Percentiles rank a stretch among this genome's conserved stretches.
Conservation (phyloP, 2,797 vertebrate species). For the Acanthurus lineatus region DNA sequence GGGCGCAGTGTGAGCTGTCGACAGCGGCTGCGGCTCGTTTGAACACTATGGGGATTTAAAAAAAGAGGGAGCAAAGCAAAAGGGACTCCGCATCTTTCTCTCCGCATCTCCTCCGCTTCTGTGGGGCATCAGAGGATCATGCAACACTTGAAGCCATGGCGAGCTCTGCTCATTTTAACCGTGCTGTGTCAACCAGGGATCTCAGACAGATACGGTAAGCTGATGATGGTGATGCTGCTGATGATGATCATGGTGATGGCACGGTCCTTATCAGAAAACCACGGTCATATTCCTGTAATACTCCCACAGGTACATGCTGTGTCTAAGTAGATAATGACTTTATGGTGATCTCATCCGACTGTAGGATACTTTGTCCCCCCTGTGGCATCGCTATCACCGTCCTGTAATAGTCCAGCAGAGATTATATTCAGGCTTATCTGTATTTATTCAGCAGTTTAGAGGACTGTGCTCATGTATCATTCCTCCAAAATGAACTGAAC, state of each 20-base stretch:
- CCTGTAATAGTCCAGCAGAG: not conserved
- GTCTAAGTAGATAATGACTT: conserved; percentile 17
- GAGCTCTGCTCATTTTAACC: conserved; percentile 73
- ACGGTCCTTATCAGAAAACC: not conserved
- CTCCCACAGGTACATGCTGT: conserved; percentile 6
- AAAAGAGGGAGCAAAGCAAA: not conserved
- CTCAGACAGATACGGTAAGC: conserved; percentile 82
- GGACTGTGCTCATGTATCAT: not conserved
- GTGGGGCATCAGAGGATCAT: conserved; percentile 68
- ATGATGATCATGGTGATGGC: not conserved
- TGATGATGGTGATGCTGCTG: not conserved
- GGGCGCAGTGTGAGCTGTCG: conserved; percentile 47
- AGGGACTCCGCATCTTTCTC: conserved; percentile 40
- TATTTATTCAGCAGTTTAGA: not conserved
- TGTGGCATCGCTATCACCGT: not conserved
- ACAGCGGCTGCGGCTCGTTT: conserved; percentile 23
- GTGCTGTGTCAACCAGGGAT: conserved; percentile 62
- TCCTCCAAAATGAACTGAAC: not conserved
- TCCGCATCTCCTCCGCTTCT: conserved; percentile 47
- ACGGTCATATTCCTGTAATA: not conserved
- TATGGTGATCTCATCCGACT: conserved; percentile 16
- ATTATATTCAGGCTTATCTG: not conserved
- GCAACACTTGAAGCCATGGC: conserved; percentile 73
- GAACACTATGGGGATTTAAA: conserved; percentile 69
- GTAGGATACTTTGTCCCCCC: conserved; percentile 13